A percentile compares a stretch with the other conserved stretches of the same genome.
phyloP scores from a whole-genome alignment of 2,888 invertebrate genomes.

The Mesorhabditis sp. region DNA sequence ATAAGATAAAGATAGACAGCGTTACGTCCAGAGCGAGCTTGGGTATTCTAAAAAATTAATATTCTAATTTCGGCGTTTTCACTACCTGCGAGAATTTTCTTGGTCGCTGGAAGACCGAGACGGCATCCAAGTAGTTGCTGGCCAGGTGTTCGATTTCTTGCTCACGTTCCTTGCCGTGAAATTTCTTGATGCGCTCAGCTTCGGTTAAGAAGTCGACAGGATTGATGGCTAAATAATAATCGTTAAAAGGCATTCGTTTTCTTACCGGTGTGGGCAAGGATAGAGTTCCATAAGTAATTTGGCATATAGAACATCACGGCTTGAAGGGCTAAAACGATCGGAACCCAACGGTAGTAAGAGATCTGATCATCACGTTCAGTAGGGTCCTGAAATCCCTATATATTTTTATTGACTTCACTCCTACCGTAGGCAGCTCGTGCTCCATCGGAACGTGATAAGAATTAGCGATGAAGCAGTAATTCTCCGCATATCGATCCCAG shows the following conservation, averaged over 20 bases:
- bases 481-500: constrained; percentile 36
- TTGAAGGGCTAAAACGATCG: constrained; percentile 59
- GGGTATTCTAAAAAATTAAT: not conserved
- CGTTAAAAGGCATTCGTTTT: not conserved
- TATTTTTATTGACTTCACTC: not conserved
- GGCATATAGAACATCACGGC: constrained; percentile 60
- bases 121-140: constrained; percentile 35
- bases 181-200: constrained; percentile 16
- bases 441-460: constrained; percentile 45
- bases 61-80: not conserved
- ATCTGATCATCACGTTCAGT: constrained; percentile 34
- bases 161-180: constrained; percentile 35
- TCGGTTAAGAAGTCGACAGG: constrained; percentile 22
- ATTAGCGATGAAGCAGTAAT: constrained; percentile 49
- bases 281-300: constrained; percentile 59
- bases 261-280: constrained; percentile 48
- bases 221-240: constrained; percentile 19
- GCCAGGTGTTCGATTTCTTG: constrained; percentile 34
- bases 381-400: constrained; percentile 21
- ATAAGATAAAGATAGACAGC: constrained; percentile 58
- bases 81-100: not conserved
- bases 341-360: constrained; percentile 49
- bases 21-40: constrained; percentile 39
- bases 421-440: constrained; percentile 13
- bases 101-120: constrained; percentile 25